phyloP scores from a whole-genome alignment of 2,113 vertebrate species.

The Dasyprocta punctata region DNA sequence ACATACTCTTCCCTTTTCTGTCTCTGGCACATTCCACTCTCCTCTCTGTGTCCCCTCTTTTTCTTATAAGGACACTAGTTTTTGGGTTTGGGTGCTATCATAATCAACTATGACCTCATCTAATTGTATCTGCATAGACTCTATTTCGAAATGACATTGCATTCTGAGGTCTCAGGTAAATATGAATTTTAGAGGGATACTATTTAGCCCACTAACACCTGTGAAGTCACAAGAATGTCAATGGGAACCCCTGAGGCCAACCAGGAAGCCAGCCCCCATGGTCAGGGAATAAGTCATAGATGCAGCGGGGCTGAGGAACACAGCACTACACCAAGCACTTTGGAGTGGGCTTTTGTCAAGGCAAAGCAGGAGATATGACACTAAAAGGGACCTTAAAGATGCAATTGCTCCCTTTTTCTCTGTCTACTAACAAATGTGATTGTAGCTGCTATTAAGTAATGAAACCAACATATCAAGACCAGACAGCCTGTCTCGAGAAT shows the following conservation, averaged over 20 bases:
- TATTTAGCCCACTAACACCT: neutral
- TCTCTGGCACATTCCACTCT: neutral
- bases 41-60: neutral
- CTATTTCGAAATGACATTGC: neutral
- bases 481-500: neutral
- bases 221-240: neutral
- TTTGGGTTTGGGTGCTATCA: neutral
- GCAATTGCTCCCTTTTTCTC: neutral
- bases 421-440: neutral
- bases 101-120: neutral
- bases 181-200: neutral
- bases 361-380: rapidly evolving
- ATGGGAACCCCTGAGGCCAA: neutral
- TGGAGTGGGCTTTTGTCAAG: rapidly evolving
- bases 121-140: neutral
- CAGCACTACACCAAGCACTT: neutral
- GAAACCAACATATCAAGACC: neutral
- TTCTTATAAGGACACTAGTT: neutral
- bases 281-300: neutral
- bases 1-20: neutral
- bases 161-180: neutral
- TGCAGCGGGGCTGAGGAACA: neutral
- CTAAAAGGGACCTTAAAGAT: neutral
- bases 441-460: no score
- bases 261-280: neutral